A percentile compares a stretch with the other conserved stretches of the same genome.
Evolutionary conservation across 92 coral and sea anemone genomes (phyloP).

Genomic region (Chrysogorgia sp.): DNA sequence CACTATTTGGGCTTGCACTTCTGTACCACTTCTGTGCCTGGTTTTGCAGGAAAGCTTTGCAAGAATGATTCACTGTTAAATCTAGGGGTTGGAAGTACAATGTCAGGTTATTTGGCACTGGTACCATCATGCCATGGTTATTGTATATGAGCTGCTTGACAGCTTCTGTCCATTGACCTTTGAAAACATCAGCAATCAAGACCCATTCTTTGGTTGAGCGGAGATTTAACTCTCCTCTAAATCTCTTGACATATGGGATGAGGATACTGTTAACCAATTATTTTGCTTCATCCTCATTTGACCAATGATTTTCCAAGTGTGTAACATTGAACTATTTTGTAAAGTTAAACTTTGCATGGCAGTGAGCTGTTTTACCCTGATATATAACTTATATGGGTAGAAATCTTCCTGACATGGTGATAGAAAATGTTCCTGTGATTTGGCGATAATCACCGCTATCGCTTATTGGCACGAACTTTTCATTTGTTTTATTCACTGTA

Average conservation of each 20-base stretch:
- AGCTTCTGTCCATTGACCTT: constrained; percentile 63
- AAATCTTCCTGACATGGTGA: constrained; percentile 47
- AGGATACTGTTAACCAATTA: constrained; percentile 41
- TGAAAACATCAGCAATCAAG: constrained; percentile 56
- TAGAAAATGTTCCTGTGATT: constrained; percentile 42
- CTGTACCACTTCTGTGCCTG: constrained; percentile 60
- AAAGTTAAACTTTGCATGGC: constrained; percentile 43
- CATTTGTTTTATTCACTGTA: constrained; percentile 46
- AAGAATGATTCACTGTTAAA: constrained; percentile 61
- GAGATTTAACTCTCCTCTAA: constrained; percentile 36
- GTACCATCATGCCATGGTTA: constrained; percentile 49
- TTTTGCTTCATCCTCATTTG: constrained; percentile 46
- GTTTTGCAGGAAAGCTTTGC: constrained; percentile 59
- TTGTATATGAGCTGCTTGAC: constrained; percentile 50
- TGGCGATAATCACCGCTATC: constrained; percentile 57
- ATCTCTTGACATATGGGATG: constrained; percentile 49
- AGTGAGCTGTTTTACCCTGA: constrained; percentile 49
- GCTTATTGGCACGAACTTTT: constrained; percentile 36
- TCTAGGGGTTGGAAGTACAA: constrained; percentile 55
- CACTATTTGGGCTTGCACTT: constrained; percentile 58
- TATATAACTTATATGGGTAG: constrained; percentile 51
- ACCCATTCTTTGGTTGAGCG: constrained; percentile 51
- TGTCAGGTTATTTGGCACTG: constrained; percentile 58
- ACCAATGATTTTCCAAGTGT: constrained; percentile 50
- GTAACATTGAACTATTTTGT: constrained; percentile 46